phyloP scores from a whole-genome alignment of 2,888 invertebrate species.

The Lamproptera curius region DNA sequence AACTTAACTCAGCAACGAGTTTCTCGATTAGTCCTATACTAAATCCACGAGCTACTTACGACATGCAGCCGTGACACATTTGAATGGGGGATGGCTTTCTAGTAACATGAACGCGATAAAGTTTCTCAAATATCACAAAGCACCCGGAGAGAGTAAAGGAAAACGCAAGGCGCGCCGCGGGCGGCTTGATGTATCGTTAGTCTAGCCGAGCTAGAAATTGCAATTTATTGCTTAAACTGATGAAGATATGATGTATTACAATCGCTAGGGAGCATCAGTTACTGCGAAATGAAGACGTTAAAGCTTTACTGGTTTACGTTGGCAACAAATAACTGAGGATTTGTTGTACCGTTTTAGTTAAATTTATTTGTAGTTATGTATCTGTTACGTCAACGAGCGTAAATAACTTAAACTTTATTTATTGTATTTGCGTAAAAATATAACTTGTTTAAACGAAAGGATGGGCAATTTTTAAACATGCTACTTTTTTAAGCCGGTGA shows the following conservation, averaged over 20 bases:
- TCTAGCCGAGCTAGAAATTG: constrained; percentile 8
- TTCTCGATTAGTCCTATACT: too few species aligned
- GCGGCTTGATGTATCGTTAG: constrained; percentile 20
- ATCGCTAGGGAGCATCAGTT: neutral
- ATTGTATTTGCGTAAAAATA: too few species aligned
- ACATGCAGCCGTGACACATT: too few species aligned
- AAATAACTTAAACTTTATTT: neutral
- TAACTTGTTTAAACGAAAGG: too few species aligned
- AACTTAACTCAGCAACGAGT: too few species aligned
- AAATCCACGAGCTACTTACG: too few species aligned
- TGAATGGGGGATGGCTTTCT: constrained; percentile 27
- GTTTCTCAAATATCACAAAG: constrained; percentile 28
- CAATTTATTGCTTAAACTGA: constrained; percentile 8
- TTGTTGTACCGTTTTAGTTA: too few species aligned
- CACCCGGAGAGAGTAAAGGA: constrained; percentile 28
- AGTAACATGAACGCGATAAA: constrained; percentile 31
- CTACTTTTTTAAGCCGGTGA: too few species aligned
- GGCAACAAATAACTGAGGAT: too few species aligned
- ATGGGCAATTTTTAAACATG: too few species aligned
- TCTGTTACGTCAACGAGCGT: neutral
- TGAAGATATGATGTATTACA: constrained; percentile 5
- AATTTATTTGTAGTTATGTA: too few species aligned
- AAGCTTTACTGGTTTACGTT: too few species aligned
- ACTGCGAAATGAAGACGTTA: neutral
- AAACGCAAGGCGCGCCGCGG: constrained; percentile 24